phyloP scores from a whole-genome alignment of 1,140 invertebrate species.

The Sinella curviseta region DNA sequence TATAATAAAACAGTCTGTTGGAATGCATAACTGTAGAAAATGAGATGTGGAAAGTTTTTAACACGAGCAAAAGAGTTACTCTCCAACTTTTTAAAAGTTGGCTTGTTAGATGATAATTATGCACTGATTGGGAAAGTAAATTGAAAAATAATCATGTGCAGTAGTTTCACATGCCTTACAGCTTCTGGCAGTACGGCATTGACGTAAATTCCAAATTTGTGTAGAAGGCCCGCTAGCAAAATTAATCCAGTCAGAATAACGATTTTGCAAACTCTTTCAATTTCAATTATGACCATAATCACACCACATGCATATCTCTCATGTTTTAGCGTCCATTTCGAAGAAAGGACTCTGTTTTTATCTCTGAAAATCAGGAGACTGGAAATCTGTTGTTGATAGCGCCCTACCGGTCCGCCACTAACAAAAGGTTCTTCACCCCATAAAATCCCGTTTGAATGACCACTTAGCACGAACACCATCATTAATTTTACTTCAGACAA shows the following conservation, averaged over 20 bases:
- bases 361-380: too few relatives aligned
- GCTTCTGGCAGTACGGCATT: too few relatives aligned
- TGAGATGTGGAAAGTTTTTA: too few relatives aligned
- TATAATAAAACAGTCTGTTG: too few relatives aligned
- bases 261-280: neutral
- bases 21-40: too few relatives aligned
- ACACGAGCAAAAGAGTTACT: too few relatives aligned
- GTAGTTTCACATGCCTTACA: too few relatives aligned
- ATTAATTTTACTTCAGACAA: slow-evolving; percentile 15
- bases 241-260: neutral
- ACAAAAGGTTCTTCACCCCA: neutral
- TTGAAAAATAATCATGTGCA: neutral
- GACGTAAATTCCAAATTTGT: too few relatives aligned
- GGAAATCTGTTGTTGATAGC: neutral
- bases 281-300: neutral
- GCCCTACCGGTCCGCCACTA: neutral
- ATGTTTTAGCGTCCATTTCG: too few relatives aligned
- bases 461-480: slow-evolving; percentile 22
- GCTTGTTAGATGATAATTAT: neutral
- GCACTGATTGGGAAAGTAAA: neutral
- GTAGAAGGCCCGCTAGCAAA: neutral
- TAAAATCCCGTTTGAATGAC: slow-evolving; percentile 1
- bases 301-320: neutral
- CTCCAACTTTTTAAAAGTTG: neutral
- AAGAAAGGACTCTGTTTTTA: too few relatives aligned